These are phyloP conservation scores for Drosophila prolongata DNA, from an alignment of 2,888 invertebrate genomes.

Conservation along the genomic window DNA sequence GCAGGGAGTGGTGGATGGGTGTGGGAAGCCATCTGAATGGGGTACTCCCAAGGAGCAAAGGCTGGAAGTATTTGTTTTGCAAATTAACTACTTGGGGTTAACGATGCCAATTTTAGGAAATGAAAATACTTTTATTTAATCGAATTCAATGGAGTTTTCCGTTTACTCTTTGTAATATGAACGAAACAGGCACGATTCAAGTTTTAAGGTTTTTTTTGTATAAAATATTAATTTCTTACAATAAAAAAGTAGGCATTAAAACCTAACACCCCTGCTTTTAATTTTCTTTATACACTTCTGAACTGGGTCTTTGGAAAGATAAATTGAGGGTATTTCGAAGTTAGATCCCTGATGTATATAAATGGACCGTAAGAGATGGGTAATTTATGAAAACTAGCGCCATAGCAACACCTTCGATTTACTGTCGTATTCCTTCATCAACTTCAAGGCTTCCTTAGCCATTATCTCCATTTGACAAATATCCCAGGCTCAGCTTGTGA, in stretches of 20 bases:
- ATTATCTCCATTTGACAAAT: constrained; percentile 37
- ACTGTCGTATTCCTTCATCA: constrained; percentile 26
- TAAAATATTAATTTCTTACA: no score
- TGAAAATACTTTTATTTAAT: background rate
- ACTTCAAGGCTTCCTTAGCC: constrained; percentile 3
- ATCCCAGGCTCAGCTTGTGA: constrained; percentile 29
- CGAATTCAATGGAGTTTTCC: background rate
- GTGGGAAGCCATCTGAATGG: constrained; percentile 1
- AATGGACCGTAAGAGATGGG: constrained; percentile 15
- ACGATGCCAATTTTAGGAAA: background rate
- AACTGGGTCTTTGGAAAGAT: constrained; percentile 10
- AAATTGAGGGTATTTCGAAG: constrained; percentile 4
- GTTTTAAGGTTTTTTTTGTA: no score
- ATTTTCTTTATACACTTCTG: background rate
- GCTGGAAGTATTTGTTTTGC: background rate
- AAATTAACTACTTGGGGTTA: background rate
- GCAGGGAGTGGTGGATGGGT: constrained; percentile 1
- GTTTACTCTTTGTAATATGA: no score
- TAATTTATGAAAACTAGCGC: constrained; percentile 28
- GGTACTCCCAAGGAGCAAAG: background rate
- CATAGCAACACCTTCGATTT: constrained; percentile 34
- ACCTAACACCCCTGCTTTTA: background rate
- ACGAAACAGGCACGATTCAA: no score
- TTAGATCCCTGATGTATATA: constrained; percentile 14
- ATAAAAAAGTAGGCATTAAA: background rate